These are phyloP conservation scores for Cephus pygmeus DNA, from an alignment of 2,888 invertebrate genomes.

Conservation along the genomic window DNA sequence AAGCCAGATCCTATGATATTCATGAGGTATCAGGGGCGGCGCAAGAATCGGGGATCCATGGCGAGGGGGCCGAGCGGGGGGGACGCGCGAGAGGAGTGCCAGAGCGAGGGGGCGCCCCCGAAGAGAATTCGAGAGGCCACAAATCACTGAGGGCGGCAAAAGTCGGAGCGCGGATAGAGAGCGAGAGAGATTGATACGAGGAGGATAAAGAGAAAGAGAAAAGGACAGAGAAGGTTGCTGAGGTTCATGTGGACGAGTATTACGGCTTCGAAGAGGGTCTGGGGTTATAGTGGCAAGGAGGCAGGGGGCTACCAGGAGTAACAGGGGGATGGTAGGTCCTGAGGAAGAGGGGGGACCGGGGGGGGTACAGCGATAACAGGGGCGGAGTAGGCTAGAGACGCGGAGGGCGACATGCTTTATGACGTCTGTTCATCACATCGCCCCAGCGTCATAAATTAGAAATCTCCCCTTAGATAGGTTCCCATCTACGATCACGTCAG, in stretches of 20 bases:
- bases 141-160: constrained; percentile 30
- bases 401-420: constrained; percentile 66
- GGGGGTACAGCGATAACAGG: constrained; percentile 43
- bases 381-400: constrained; percentile 55
- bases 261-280: background rate
- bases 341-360: constrained; percentile 25
- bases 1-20: constrained; percentile 18
- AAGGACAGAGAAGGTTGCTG: background rate
- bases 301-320: background rate
- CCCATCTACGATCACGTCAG: constrained; percentile 55
- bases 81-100: background rate
- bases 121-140: constrained; percentile 32
- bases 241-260: background rate
- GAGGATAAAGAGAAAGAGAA: background rate
- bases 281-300: background rate
- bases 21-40: constrained; percentile 19
- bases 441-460: constrained; percentile 67
- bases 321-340: background rate
- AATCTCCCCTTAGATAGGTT: constrained; percentile 64
- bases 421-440: constrained; percentile 68
- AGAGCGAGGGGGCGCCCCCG: constrained; percentile 8
- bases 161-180: constrained; percentile 22
- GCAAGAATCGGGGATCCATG: constrained; percentile 26
- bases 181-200: constrained; percentile 35
- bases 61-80: background rate